Percentiles rank a stretch among this genome's conserved stretches.
Evolutionary conservation across 2,113 vertebrate species (phyloP).

Genomic region (Mesocricetus auratus): DNA sequence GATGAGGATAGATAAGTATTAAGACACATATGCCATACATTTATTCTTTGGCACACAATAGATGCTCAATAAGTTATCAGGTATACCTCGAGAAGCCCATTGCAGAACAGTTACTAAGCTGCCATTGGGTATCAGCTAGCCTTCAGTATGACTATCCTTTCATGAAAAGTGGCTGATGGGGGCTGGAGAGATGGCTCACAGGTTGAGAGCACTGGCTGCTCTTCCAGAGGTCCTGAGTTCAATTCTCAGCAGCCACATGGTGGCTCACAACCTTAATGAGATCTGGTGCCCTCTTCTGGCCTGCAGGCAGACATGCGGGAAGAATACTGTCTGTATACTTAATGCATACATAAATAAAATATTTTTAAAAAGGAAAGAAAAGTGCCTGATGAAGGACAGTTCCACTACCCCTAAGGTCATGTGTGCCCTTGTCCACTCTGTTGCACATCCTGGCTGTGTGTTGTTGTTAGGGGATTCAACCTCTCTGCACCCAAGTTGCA

Average conservation of each 20-base stretch:
- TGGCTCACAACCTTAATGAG: too few species aligned
- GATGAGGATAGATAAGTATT: not conserved
- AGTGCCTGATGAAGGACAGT: too few species aligned
- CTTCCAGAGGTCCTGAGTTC: too few species aligned
- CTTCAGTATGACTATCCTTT: not conserved
- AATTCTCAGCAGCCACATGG: too few species aligned
- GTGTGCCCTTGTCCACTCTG: not conserved
- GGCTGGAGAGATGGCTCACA: too few species aligned
- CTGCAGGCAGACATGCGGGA: too few species aligned
- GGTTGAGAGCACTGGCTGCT: too few species aligned
- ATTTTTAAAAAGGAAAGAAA: too few species aligned
- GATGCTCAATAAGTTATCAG: not conserved
- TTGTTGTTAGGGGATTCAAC: not conserved
- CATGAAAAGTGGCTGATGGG: not conserved
- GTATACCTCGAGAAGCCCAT: not conserved
- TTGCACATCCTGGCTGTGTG: slow-evolving; percentile 21
- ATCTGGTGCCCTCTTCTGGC: too few species aligned
- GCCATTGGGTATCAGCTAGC: not conserved
- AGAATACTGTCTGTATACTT: too few species aligned
- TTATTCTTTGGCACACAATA: not conserved
- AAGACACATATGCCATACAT: not conserved
- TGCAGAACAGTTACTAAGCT: not conserved
- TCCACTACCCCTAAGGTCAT: not conserved
- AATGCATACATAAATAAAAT: too few species aligned
- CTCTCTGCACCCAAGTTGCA: not conserved